Conservation (phyloP, 2,888 invertebrate species). For the Xanthorhoe spadicearia region DNA sequence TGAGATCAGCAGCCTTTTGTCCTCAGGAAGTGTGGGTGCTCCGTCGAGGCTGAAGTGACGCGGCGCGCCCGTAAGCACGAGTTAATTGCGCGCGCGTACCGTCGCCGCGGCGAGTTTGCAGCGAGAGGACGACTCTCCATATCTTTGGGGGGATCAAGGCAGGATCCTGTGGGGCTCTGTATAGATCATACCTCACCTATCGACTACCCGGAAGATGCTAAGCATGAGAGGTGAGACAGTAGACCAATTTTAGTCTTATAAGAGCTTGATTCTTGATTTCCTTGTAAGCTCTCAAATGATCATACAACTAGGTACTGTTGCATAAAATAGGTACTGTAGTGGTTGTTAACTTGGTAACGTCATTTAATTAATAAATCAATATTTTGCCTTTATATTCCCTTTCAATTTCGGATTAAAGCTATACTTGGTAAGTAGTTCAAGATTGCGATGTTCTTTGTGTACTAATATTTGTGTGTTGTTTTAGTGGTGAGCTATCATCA, state of each 20-base stretch:
- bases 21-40: slow-evolving; percentile 89
- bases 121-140: slow-evolving; percentile 94
- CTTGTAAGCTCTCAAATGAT: too few species aligned
- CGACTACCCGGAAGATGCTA: slow-evolving; percentile 72
- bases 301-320: too few species aligned
- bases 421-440: too few species aligned
- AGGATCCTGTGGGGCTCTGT: slow-evolving; percentile 93
- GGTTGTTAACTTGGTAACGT: too few species aligned
- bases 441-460: not conserved
- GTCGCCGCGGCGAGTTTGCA: slow-evolving; percentile 93
- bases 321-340: too few species aligned
- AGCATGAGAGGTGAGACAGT: slow-evolving; percentile 72
- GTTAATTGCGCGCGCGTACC: slow-evolving; percentile 95
- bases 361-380: too few species aligned
- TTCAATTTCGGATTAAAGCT: too few species aligned
- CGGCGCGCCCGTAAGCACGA: slow-evolving; percentile 92
- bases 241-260: too few species aligned
- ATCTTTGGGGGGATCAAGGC: slow-evolving; percentile 93
- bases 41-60: slow-evolving; percentile 84
- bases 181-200: slow-evolving; percentile 72
- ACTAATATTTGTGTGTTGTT: slow-evolving; percentile 10
- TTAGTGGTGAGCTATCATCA: slow-evolving; percentile 93
- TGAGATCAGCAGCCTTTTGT: slow-evolving; percentile 1
- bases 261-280: too few species aligned
- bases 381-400: too few species aligned